These are phyloP conservation scores for Archips crataeganus DNA, from an alignment of 2,888 invertebrate genomes.

Conservation along the genomic window DNA sequence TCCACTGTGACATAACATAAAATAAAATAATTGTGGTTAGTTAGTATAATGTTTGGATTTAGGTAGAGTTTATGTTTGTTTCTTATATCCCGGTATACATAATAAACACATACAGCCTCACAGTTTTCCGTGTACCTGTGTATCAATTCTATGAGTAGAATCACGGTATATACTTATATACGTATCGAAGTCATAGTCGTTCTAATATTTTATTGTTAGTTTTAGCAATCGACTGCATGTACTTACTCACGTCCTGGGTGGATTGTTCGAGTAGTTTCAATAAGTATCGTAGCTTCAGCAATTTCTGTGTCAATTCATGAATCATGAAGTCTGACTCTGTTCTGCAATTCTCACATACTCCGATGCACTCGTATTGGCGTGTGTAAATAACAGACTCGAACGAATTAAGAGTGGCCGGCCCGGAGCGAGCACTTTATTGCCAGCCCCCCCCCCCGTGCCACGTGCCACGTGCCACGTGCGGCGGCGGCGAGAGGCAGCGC, in stretches of 20 bases:
- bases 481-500: too few relatives aligned
- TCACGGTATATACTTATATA: too few relatives aligned
- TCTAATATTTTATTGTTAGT: neutral
- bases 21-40: constrained; percentile 2
- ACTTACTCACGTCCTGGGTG: neutral
- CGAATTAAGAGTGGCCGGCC: neutral
- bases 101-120: too few relatives aligned
- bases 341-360: neutral
- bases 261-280: neutral
- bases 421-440: neutral
- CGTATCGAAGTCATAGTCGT: too few relatives aligned
- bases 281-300: neutral
- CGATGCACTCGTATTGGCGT: neutral
- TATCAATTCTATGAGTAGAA: too few relatives aligned
- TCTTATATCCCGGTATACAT: neutral
- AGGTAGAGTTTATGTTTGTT: constrained; percentile 2
- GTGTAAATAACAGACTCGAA: neutral
- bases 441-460: too few relatives aligned
- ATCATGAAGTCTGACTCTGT: too few relatives aligned
- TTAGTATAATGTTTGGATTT: neutral
- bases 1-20: constrained; percentile 26
- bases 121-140: too few relatives aligned
- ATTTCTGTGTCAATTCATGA: neutral
- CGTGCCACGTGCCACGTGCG: too few relatives aligned
- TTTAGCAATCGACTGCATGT: neutral